Conservation (phyloP, 2,888 invertebrate species). For the Drosophila parthenogenetica region DNA sequence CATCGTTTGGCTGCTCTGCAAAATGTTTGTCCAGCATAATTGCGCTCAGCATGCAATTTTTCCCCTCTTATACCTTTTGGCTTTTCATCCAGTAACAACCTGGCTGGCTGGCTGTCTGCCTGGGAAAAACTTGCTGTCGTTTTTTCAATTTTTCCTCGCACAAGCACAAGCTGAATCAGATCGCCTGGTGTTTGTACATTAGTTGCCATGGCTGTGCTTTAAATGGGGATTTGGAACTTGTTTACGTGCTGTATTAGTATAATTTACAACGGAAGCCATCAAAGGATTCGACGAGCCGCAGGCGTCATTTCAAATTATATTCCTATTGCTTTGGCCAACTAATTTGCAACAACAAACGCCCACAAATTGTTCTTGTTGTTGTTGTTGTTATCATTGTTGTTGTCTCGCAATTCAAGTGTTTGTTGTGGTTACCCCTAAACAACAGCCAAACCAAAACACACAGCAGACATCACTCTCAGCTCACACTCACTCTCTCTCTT, state of each 20-base stretch:
- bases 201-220: slow-evolving; percentile 49
- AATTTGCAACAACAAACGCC: slow-evolving; percentile 40
- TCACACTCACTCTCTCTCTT: not conserved
- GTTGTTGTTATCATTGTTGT: slow-evolving; percentile 32
- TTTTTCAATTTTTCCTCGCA: slow-evolving; percentile 60
- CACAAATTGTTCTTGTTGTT: slow-evolving; percentile 50
- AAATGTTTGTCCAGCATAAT: slow-evolving; percentile 81
- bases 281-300: slow-evolving; percentile 67
- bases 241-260: slow-evolving; percentile 76
- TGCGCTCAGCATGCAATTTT: slow-evolving; percentile 79
- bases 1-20: slow-evolving; percentile 49
- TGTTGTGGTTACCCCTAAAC: slow-evolving; percentile 29
- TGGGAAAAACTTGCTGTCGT: slow-evolving; percentile 21
- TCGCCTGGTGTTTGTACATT: slow-evolving; percentile 17
- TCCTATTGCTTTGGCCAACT: slow-evolving; percentile 53
- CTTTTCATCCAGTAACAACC: not conserved
- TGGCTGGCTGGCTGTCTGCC: not conserved
- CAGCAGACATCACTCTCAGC: not conserved
- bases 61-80: slow-evolving; percentile 28
- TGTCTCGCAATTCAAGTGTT: slow-evolving; percentile 32
- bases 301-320: slow-evolving; percentile 63
- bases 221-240: slow-evolving; percentile 72
- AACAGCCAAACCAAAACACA: slow-evolving; percentile 18
- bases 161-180: slow-evolving; percentile 16
- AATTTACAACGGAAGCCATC: slow-evolving; percentile 74